These are phyloP conservation scores for Ameiurus melas DNA, from an alignment of 2,113 vertebrate species.

Conservation along the genomic window DNA sequence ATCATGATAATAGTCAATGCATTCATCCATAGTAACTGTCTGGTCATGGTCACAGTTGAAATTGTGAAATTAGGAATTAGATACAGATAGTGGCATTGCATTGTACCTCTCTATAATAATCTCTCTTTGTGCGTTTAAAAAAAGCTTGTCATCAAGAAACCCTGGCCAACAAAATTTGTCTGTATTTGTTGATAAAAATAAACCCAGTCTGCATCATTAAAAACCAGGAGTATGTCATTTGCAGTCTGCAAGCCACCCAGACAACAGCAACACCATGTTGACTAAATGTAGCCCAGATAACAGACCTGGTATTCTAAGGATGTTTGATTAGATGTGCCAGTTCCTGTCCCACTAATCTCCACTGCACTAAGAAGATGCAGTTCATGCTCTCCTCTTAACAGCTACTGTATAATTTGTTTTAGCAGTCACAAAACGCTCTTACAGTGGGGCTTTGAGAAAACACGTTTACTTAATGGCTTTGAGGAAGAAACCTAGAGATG, in stretches of 20 bases:
- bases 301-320: constrained; percentile 17
- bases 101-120: neutral
- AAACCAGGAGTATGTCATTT: constrained; percentile 23
- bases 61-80: no score
- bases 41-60: neutral
- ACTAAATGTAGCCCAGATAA: constrained; percentile 43
- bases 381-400: neutral
- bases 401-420: constrained; percentile 5
- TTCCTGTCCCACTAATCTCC: constrained; percentile 1
- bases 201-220: neutral
- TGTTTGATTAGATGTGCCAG: constrained; percentile 27
- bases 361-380: neutral
- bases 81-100: neutral
- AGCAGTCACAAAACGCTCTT: neutral
- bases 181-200: constrained; percentile 10
- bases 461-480: constrained; percentile 9
- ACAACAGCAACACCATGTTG: constrained; percentile 15
- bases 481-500: neutral
- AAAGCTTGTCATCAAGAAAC: neutral
- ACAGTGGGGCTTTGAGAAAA: neutral
- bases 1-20: neutral
- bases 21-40: neutral
- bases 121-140: neutral
- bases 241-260: neutral
- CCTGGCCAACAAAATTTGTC: neutral